phyloP scores from a whole-genome alignment of 2,113 vertebrate genomes.

The Junco hyemalis region DNA sequence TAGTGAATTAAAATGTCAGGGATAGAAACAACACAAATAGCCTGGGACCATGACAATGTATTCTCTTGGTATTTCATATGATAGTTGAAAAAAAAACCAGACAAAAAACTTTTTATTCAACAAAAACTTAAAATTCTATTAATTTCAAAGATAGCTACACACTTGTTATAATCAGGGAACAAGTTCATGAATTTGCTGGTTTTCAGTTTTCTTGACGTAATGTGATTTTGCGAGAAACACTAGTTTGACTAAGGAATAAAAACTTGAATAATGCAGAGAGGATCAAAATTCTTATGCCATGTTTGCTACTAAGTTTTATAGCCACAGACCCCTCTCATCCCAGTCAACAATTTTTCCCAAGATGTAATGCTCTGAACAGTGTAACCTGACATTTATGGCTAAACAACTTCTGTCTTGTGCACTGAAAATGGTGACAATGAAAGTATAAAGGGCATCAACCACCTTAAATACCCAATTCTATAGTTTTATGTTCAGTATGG shows the following conservation, averaged over 20 bases:
- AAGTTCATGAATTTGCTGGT: neutral
- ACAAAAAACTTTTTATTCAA: neutral
- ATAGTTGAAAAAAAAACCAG: neutral
- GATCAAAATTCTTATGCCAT: neutral
- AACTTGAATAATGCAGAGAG: neutral
- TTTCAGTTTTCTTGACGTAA: neutral
- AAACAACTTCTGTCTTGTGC: neutral
- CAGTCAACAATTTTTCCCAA: neutral
- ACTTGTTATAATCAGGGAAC: neutral
- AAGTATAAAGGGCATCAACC: neutral
- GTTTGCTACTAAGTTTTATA: neutral
- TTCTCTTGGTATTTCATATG: neutral
- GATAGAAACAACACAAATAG: constrained; percentile 41
- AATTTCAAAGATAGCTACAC: accelerated
- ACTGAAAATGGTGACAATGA: neutral
- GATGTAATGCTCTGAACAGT: neutral
- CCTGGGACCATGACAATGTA: constrained; percentile 16
- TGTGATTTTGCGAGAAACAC: neutral
- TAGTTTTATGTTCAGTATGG: neutral
- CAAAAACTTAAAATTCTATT: neutral
- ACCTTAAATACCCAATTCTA: neutral
- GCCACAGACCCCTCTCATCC: neutral
- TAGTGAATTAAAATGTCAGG: constrained; percentile 59
- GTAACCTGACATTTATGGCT: neutral
- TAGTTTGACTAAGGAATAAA: neutral